Conservation (phyloP, 2,113 vertebrate genomes). For the Hepsetus odoe region DNA sequence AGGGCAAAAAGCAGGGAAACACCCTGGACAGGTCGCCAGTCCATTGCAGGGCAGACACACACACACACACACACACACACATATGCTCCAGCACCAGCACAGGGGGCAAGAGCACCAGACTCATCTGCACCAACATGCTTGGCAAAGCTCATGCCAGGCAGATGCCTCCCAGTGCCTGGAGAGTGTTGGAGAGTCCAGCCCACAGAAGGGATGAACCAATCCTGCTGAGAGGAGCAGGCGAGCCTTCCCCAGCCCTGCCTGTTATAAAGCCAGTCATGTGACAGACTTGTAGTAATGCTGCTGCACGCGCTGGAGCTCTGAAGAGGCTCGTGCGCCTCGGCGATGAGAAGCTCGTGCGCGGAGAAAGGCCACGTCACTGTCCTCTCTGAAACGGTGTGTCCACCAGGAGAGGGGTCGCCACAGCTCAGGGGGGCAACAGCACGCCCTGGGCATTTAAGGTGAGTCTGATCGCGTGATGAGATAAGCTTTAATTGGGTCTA, state of each 20-base stretch:
- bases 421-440: background rate
- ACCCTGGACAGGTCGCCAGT: no score
- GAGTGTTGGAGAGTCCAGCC: slow-evolving; percentile 67
- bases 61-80: no score
- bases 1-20: no score
- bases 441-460: slow-evolving; percentile 18
- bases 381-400: background rate
- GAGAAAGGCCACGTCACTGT: slow-evolving; percentile 31
- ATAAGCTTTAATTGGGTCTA: no score
- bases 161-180: background rate
- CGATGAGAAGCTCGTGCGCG: slow-evolving; percentile 62
- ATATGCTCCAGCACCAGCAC: no score
- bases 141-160: slow-evolving; percentile 13
- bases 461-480: slow-evolving; percentile 9
- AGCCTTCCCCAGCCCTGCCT: slow-evolving; percentile 87
- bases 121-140: background rate
- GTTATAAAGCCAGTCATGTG: slow-evolving; percentile 74
- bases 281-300: slow-evolving; percentile 70
- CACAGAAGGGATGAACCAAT: slow-evolving; percentile 77
- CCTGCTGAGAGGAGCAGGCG: slow-evolving; percentile 72
- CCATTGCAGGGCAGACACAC: no score
- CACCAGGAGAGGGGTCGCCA: background rate
- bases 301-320: slow-evolving; percentile 36
- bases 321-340: slow-evolving; percentile 58
- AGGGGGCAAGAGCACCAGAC: no score